These are phyloP conservation scores for Columba guinea DNA, from an alignment of 2,797 vertebrate species.

Conservation along the genomic window DNA sequence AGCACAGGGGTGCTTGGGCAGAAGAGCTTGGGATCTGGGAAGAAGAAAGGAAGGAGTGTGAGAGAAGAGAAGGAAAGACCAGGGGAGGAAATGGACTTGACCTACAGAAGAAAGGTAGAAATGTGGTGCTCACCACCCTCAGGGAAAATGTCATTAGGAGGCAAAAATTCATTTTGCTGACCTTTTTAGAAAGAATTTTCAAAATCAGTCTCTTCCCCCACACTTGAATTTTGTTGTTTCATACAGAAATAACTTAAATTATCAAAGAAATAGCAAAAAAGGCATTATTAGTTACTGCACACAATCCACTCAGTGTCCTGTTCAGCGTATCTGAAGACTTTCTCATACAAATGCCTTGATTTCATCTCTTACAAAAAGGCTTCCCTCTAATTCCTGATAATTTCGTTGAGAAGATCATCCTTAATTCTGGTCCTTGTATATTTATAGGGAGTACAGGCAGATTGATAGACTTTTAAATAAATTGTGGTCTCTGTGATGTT, in stretches of 20 bases:
- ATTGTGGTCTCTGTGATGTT: not conserved
- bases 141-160: not conserved
- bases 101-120: not conserved
- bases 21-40: not conserved
- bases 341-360: not conserved
- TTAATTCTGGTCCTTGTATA: not conserved
- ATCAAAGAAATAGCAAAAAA: not conserved
- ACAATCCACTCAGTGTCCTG: not conserved
- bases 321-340: not conserved
- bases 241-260: not conserved
- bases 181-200: not conserved
- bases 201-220: fast-evolving
- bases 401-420: not conserved
- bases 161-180: not conserved
- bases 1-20: not conserved
- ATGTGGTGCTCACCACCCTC: not conserved
- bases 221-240: not conserved
- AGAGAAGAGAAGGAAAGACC: not conserved
- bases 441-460: not conserved
- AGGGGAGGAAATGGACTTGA: not conserved
- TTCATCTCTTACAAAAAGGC: not conserved
- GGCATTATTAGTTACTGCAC: not conserved
- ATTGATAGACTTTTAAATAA: not conserved
- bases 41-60: not conserved
- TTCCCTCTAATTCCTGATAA: not conserved